A percentile compares a stretch with the other conserved stretches of the same genome.
Conservation (phyloP, 1,140 invertebrate species). For the Apis mellifera region Amel_HAv3.1 CM009938.2:1278501-1279000, state of each 20-base stretch:
- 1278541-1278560: constrained; percentile 19
- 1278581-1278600: constrained; percentile 30
- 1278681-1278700: background rate
- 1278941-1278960: too few relatives aligned
- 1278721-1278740: constrained; percentile 7
- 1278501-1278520: background rate
- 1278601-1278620: constrained; percentile 28
- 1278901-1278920: too few relatives aligned
- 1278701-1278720: constrained; percentile 18
- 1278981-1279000: too few relatives aligned
- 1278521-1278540: constrained; percentile 15
- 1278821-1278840: background rate
- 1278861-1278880: too few relatives aligned
- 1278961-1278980: too few relatives aligned
- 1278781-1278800: background rate
- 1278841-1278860: too few relatives aligned
- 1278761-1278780: constrained; percentile 7
- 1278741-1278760: background rate
- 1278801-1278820: too few relatives aligned
- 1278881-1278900: too few relatives aligned
- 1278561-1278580: background rate
- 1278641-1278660: constrained; percentile 16
- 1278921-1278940: too few relatives aligned
- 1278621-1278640: background rate
- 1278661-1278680: constrained; percentile 1